These are phyloP conservation scores for Atrichornis clamosus DNA, from an alignment of 2,113 vertebrate species.

Conservation along the genomic window DNA sequence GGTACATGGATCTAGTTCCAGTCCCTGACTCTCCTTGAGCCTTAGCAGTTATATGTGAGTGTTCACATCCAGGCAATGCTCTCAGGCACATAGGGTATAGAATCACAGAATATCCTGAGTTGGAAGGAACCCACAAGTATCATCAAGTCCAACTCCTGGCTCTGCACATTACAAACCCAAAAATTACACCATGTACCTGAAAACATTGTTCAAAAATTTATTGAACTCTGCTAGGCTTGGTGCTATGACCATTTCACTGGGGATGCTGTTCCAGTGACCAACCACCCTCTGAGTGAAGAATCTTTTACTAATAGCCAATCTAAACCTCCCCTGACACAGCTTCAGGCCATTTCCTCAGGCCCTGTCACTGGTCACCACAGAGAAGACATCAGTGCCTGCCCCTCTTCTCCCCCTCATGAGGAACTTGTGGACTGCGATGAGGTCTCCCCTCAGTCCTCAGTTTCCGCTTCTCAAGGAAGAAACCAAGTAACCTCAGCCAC, in stretches of 20 bases:
- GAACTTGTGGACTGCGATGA: neutral
- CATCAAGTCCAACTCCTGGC: neutral
- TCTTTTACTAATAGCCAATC: neutral
- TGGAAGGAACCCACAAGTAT: neutral
- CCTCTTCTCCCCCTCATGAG: neutral
- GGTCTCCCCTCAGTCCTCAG: neutral
- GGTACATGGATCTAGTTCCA: neutral
- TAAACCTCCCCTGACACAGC: neutral
- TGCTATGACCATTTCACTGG: neutral
- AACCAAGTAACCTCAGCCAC: neutral
- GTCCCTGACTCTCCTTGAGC: neutral
- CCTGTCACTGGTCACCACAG: neutral
- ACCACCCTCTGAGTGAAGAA: fast-evolving
- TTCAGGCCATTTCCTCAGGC: neutral
- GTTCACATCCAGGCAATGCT: neutral
- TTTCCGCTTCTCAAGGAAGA: neutral
- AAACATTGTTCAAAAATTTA: neutral
- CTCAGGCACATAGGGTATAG: too few relatives aligned
- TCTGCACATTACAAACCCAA: neutral
- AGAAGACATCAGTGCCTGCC: neutral
- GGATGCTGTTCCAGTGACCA: neutral
- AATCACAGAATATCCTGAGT: neutral
- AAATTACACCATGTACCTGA: neutral
- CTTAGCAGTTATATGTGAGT: neutral
- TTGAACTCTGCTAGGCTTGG: neutral